Percentiles rank a stretch among this genome's conserved stretches.
Evolutionary conservation across 2,113 vertebrate genomes (phyloP).

Genomic region (Etheostoma spectabile): DNA sequence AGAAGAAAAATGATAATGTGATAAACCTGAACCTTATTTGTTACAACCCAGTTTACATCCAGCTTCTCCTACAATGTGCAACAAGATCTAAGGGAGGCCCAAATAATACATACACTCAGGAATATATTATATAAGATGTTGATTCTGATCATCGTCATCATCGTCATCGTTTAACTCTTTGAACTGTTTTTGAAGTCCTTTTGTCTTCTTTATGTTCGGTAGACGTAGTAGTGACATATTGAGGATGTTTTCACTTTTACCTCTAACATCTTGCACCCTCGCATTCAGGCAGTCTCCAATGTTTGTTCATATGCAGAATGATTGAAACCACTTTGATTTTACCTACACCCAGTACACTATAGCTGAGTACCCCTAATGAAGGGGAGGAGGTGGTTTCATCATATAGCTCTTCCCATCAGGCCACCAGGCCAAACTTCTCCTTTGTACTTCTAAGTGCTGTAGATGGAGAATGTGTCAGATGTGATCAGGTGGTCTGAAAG

Average conservation of each 20-base stretch:
- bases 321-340: constrained; percentile 9
- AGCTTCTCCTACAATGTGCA: background rate
- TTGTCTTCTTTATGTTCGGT: background rate
- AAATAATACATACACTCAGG: background rate
- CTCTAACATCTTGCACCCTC: constrained; percentile 36
- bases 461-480: constrained; percentile 27
- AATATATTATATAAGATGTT: background rate
- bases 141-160: background rate
- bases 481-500: constrained; percentile 16
- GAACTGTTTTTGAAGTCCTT: background rate
- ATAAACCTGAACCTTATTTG: background rate
- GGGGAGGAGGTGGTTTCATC: constrained; percentile 74
- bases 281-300: constrained; percentile 37
- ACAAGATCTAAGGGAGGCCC: background rate
- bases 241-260: constrained; percentile 29
- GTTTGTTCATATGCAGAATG: constrained; percentile 27
- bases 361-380: constrained; percentile 37
- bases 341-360: background rate
- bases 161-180: background rate
- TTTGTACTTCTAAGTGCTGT: constrained; percentile 56
- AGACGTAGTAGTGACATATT: background rate
- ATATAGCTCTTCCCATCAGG: constrained; percentile 47
- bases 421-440: constrained; percentile 42
- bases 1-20: background rate
- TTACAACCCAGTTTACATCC: background rate